Base-by-base conservation (phyloP, 2,797 vertebrate genomes). In the Orestias chungarensis region DNA sequence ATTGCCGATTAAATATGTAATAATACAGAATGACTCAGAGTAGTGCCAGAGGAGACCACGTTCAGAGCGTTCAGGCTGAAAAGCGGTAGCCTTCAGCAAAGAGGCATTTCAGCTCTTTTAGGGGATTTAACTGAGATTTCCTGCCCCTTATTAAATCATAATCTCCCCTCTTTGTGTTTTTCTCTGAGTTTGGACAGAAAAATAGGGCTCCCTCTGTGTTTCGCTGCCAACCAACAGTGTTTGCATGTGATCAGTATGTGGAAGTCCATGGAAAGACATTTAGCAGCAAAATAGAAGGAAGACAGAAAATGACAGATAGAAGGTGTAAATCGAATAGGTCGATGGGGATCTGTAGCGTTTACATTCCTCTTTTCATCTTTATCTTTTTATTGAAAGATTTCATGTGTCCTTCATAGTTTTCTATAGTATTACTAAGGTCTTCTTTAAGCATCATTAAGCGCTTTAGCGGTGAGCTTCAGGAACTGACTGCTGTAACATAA, bases 61-160 rank as follows among this genome's bases (percentile, higher is more conserved):
- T 86, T 89, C n/a, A 82, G 78, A 90, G 76, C 75, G 79, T 82
- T 88, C 83, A 71, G 75, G 77, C 83, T 86, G 66, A 42, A 89
- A 85, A 75, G 77, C 88, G 78, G 85, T 86, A 88, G 90, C 88
- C 91, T 89, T 70, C 83, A 93, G 90, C 88, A 84, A 75, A 69
- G 83, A 89, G 89, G 86, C 85, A 87, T 93, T 93, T 94, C 81
- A 91, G 87, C 89, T 90, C 87, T 83, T 93, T 92, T 80, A 81
- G 87, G 86, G 89, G 91, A 94, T 94, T 93, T 93, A 83, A 93
- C 88, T 84, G 86, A 94, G 93, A 94, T 95, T 94, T 94, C 94
- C 93, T 93, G 91, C 84, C 81, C 86, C 92, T 93, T 94, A 95
- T 95, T 93, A 94, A 94, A 95, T 92, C 90, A 89, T 93, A 95